Evolutionary conservation across 2,888 invertebrate species (phyloP), one percentile per base, ranked within the genome.

Genomic region (Prosapia bicincta): DNA sequence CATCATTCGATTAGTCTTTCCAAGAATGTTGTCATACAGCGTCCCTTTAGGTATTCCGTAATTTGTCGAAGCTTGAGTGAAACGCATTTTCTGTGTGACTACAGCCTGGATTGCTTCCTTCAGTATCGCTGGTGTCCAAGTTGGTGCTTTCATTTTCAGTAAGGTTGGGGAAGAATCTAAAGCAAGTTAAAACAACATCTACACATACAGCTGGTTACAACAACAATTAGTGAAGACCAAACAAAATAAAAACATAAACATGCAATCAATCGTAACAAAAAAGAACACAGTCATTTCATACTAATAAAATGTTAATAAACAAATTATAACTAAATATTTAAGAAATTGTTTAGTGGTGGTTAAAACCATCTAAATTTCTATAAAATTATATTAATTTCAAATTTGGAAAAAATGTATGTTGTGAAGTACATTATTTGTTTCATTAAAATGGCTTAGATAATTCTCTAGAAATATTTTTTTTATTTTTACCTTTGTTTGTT

Each of bases 21-120:
- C 92, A 79, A 93, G 85, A 81, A 92, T 92, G 83, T 92, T 93
- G 85, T 93, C 92, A 85, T 93, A 93, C 38, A 93, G 86, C 0
- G 93, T 93, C 73, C 92, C 92, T 84, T 92, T 93, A 0, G 92
- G 93, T 83, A 93, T 92, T 77, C 90, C 90, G 85, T 89, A 93
- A 81, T 88, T 87, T 23, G 90, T 87, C 15, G 92, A 90, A 0
- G 93, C 92, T 84, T 92, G 92, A 5, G 93, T 92, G 85, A 93
- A 93, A 77, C 92, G 89, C 92, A 93, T 91, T 83, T 88, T 88
- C 85, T 93, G 93, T 3, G 89, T 90, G 80, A 92, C 90, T 70
- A 93, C 92, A 0, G 92, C 92, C 81, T 91, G 90, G 79, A 93
- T 91, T 67, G 93, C 93, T 83, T 92, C 91, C 84, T 91, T 90